These are phyloP conservation scores for Agrotis clavis DNA, from an alignment of 2,888 invertebrate genomes.

Conservation along the genomic window DNA sequence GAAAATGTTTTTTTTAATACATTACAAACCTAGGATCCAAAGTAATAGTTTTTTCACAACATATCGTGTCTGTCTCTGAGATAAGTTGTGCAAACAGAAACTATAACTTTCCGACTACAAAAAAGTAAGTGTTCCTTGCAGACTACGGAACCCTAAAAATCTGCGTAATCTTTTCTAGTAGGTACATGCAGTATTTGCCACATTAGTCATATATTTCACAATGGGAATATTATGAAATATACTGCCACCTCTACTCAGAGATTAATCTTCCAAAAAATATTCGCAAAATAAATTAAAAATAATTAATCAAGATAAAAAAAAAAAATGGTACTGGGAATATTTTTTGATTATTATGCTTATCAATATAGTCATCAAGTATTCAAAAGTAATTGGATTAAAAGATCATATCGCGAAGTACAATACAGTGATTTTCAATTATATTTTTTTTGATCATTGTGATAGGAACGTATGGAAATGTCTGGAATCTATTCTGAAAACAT, in stretches of 20 bases:
- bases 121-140: no score
- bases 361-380: constrained; percentile 41
- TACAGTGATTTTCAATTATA: constrained; percentile 55
- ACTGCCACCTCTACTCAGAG: not conserved
- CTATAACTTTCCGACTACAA: no score
- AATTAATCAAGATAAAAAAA: constrained; percentile 27
- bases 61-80: no score
- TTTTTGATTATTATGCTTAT: constrained; percentile 46
- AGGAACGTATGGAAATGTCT: not conserved
- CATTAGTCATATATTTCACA: no score
- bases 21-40: no score
- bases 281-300: constrained; percentile 40
- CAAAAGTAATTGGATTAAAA: constrained; percentile 59
- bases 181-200: no score
- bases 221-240: no score
- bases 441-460: not conserved
- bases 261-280: constrained; percentile 22
- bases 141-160: no score
- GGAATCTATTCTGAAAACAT: not conserved
- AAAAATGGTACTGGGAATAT: constrained; percentile 25
- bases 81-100: no score
- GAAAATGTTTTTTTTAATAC: no score
- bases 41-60: no score
- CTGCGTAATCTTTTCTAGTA: no score
- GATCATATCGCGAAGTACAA: constrained; percentile 40